Conservation (phyloP, 2,113 vertebrate species). For the Pogona vitticeps region DNA sequence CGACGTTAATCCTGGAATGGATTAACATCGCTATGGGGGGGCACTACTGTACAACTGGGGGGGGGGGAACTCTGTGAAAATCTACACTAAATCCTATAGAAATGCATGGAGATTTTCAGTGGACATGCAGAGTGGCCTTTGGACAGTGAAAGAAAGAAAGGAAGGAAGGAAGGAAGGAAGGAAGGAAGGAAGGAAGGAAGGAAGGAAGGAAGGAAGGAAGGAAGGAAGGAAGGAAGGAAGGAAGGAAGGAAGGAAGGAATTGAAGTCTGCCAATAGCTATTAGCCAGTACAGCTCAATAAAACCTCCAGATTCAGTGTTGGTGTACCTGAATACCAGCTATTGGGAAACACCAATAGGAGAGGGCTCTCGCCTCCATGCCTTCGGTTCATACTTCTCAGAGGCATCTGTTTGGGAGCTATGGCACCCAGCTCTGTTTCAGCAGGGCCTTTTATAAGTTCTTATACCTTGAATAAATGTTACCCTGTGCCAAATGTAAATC, state of each 20-base stretch:
- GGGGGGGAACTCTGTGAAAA: no score
- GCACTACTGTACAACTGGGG: no score
- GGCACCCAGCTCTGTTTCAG: neutral
- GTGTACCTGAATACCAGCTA: neutral
- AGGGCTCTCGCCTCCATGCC: neutral
- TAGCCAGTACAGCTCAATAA: neutral
- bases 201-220: no score
- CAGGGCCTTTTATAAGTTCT: neutral
- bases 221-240: no score
- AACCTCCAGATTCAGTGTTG: neutral
- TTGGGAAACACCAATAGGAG: neutral
- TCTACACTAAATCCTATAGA: neutral
- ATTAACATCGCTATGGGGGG: no score
- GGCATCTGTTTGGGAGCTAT: no score
- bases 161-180: no score
- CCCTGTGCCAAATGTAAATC: neutral
- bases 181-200: no score
- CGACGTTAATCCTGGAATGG: no score
- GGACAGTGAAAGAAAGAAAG: no score
- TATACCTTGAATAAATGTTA: neutral
- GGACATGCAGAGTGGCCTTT: neutral
- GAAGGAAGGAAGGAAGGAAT: no score
- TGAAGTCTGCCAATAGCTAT: neutral
- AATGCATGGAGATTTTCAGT: neutral
- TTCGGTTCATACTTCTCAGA: no score